Conservation (phyloP, 2,113 vertebrate species). For the Myocastor coypus region DNA sequence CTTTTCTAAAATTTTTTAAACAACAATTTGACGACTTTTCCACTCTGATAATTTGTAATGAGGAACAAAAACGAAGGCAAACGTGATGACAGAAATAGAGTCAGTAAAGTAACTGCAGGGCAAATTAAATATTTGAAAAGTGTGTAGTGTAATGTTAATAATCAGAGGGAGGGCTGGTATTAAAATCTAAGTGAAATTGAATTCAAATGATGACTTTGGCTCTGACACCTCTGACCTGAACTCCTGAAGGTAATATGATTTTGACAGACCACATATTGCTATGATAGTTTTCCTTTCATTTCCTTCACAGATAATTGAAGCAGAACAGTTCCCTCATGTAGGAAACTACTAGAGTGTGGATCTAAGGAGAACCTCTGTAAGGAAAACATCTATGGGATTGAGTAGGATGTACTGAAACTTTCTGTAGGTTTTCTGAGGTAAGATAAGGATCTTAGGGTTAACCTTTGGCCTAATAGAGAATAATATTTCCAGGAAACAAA, state of each 20-base stretch:
- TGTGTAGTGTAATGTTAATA: background rate
- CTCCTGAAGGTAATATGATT: background rate
- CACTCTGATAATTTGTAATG: background rate
- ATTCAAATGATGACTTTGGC: constrained; percentile 36
- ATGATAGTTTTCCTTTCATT: constrained; percentile 12
- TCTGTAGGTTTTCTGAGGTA: background rate
- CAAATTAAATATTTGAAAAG: constrained; percentile 20
- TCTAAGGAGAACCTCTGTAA: background rate
- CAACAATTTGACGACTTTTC: background rate
- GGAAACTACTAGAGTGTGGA: background rate
- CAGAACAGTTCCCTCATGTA: background rate
- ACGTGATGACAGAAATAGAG: background rate
- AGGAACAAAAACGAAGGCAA: background rate
- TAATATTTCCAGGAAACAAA: background rate
- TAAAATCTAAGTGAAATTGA: constrained; percentile 55
- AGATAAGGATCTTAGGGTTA: background rate
- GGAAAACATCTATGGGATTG: background rate
- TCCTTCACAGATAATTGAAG: constrained; percentile 43
- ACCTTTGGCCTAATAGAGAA: background rate
- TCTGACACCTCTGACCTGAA: background rate
- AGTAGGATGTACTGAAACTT: background rate
- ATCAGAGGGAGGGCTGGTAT: constrained; percentile 35
- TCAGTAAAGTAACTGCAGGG: background rate
- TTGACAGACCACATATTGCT: background rate
- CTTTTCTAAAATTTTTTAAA: background rate